Evolutionary conservation across 2,888 invertebrate genomes (phyloP).

Genomic region (Metacarcinus magister): DNA sequence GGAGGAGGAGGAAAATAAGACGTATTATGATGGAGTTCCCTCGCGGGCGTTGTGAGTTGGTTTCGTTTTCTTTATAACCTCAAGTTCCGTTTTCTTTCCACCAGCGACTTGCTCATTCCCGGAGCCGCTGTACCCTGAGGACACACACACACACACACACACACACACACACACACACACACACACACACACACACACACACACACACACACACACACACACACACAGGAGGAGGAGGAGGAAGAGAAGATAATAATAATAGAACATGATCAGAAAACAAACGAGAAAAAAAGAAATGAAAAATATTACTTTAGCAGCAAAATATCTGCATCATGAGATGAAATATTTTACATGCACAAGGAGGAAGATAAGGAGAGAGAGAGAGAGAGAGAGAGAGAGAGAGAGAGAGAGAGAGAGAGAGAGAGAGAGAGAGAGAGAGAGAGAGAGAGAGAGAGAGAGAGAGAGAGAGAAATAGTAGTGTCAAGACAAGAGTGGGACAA

Average conservation of each 20-base stretch:
- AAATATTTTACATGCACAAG: no score
- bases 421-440: neutral
- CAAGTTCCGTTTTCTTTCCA: constrained; percentile 15
- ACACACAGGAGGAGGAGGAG: neutral
- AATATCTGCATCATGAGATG: no score
- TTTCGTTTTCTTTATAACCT: neutral
- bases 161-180: no score
- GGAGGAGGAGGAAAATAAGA: neutral
- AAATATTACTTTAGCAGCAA: no score
- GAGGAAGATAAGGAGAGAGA: no score
- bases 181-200: no score
- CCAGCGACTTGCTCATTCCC: neutral
- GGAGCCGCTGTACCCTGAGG: neutral
- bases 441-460: neutral
- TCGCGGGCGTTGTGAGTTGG: neutral
- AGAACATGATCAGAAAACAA: no score
- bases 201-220: no score
- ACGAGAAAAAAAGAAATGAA: no score
- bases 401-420: no score
- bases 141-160: neutral
- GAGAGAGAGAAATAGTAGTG: neutral
- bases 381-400: no score
- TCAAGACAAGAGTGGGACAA: no score
- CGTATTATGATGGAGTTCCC: neutral
- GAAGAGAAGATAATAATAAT: neutral